Evolutionary conservation across 2,797 vertebrate genomes (phyloP).

Genomic region (Phoebastria nigripes): DNA sequence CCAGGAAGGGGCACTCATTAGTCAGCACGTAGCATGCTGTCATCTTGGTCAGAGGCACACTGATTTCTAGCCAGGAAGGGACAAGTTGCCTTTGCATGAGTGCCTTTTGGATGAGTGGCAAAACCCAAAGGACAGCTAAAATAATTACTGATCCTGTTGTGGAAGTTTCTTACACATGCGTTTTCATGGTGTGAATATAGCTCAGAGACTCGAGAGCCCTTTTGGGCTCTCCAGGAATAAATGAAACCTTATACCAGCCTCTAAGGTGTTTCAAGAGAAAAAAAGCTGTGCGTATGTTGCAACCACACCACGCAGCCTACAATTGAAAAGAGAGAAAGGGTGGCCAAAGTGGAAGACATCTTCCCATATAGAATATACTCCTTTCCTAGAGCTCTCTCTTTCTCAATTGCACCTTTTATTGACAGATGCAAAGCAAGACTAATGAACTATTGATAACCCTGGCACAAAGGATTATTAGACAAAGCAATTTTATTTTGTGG

Average conservation of each 20-base stretch:
- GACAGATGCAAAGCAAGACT: slow-evolving; percentile 45
- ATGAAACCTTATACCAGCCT: neutral
- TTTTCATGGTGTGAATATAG: neutral
- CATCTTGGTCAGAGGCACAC: neutral
- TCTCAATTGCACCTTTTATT: slow-evolving; percentile 3
- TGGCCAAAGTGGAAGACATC: neutral
- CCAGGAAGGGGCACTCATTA: neutral
- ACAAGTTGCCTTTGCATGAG: neutral
- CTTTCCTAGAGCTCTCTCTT: neutral
- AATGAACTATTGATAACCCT: slow-evolving; percentile 50
- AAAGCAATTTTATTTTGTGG: slow-evolving; percentile 37
- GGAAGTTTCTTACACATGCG: neutral
- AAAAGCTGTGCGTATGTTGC: rapidly evolving
- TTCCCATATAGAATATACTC: neutral
- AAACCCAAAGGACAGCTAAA: neutral
- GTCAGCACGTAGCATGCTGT: neutral
- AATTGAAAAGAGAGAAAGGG: neutral
- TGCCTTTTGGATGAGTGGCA: neutral
- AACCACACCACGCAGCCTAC: neutral
- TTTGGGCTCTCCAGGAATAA: neutral
- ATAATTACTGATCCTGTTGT: neutral
- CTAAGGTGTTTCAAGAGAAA: neutral
- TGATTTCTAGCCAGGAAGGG: neutral
- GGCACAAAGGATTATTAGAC: slow-evolving; percentile 50
- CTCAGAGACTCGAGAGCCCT: neutral